Conservation (phyloP, 2,113 vertebrate species). For the Rousettus leschenaultii region DNA sequence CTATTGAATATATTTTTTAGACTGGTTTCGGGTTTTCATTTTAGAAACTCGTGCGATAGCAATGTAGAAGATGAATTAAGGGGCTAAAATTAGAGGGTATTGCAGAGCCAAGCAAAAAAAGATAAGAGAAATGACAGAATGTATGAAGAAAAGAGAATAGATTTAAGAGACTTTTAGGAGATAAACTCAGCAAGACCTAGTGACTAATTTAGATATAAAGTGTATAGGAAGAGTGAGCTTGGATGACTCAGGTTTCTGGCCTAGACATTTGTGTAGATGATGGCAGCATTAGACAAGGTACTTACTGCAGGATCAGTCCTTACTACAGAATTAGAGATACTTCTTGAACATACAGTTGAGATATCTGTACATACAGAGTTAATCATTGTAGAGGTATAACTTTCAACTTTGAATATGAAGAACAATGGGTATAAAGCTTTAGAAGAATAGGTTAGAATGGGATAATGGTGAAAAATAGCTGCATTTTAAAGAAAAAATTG, state of each 20-base stretch:
- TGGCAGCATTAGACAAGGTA: neutral
- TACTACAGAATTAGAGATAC: neutral
- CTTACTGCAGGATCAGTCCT: neutral
- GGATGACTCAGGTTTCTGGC: neutral
- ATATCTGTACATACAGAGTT: neutral
- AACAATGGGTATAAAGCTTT: neutral
- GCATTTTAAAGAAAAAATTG: neutral
- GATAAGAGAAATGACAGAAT: neutral
- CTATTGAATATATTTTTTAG: slow-evolving; percentile 52
- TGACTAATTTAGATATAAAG: slow-evolving; percentile 7
- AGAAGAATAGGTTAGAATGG: neutral
- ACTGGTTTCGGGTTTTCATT: slow-evolving; percentile 35
- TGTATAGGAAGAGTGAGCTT: neutral
- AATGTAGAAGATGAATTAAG: slow-evolving; percentile 5
- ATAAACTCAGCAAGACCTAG: neutral
- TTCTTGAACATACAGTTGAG: neutral
- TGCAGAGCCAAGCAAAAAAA: slow-evolving; percentile 12
- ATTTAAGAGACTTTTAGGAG: slow-evolving; percentile 25
- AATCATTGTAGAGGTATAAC: neutral
- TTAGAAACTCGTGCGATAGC: slow-evolving; percentile 35
- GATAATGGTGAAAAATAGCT: neutral
- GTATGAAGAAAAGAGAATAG: neutral
- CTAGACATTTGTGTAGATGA: neutral
- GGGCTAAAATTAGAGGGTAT: slow-evolving; percentile 29
- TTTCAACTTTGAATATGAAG: slow-evolving; percentile 23